Evolutionary conservation across 2,888 invertebrate genomes (phyloP).

Genomic region (Eustalomyia histrio): DNA sequence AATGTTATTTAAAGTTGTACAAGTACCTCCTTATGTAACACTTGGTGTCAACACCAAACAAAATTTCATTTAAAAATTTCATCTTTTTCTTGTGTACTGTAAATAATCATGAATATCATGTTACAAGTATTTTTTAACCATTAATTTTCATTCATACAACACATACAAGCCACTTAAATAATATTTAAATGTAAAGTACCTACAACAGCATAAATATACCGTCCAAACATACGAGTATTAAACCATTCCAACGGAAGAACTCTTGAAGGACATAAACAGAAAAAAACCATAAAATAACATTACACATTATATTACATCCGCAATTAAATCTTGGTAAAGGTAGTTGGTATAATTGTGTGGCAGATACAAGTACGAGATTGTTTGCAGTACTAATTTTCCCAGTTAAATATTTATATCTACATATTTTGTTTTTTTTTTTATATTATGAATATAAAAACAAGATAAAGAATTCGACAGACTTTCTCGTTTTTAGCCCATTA

Average conservation of each 20-base stretch:
- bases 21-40: conserved; percentile 46
- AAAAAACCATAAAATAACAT: conserved; percentile 20
- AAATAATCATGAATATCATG: conserved; percentile 22
- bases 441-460: conserved; percentile 48
- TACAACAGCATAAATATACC: conserved; percentile 8
- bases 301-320: conserved; percentile 51
- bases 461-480: conserved; percentile 47
- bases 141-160: conserved; percentile 1
- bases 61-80: conserved; percentile 20
- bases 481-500: conserved; percentile 33
- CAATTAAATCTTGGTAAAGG: conserved; percentile 56
- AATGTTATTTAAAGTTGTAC: conserved; percentile 3
- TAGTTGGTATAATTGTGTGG: conserved; percentile 22
- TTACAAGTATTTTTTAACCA: not conserved
- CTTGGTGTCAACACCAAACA: conserved; percentile 59
- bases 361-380: not conserved
- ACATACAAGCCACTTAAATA: conserved; percentile 51
- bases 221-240: too few relatives aligned
- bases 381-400: not conserved
- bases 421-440: conserved; percentile 43
- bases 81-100: conserved; percentile 11
- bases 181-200: conserved; percentile 56
- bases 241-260: conserved; percentile 12
- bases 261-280: conserved; percentile 35
- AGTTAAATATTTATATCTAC: conserved; percentile 35